Percentiles rank a stretch among this genome's conserved stretches.
These are phyloP conservation scores for Gobiocypris rarus DNA, from an alignment of 2,113 vertebrate species.

Conservation along the genomic window DNA sequence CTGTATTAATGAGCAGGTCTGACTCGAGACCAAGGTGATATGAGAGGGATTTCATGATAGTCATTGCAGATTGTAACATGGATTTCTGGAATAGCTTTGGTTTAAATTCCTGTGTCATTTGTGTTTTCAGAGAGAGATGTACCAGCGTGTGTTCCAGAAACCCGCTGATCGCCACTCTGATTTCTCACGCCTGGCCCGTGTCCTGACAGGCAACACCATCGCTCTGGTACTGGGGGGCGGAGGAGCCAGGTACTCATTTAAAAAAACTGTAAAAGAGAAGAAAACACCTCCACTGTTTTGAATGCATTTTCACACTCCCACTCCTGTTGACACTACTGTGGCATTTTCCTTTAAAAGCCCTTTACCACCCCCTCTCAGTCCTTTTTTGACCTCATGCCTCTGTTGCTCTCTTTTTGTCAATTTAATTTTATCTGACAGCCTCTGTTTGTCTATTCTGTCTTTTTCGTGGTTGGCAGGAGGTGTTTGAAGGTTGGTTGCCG, in stretches of 20 bases:
- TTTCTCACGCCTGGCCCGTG: slow-evolving; percentile 90
- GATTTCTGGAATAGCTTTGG: not conserved
- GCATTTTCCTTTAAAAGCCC: not conserved
- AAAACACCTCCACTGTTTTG: not conserved
- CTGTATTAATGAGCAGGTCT: not conserved
- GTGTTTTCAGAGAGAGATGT: slow-evolving; percentile 85
- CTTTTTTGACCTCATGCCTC: slow-evolving; percentile 36
- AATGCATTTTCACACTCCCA: not conserved
- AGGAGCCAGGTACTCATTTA: slow-evolving; percentile 30
- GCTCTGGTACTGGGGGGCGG: slow-evolving; percentile 92
- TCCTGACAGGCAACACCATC: slow-evolving; percentile 91
- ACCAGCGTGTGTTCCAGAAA: slow-evolving; percentile 87
- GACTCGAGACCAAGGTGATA: not conserved
- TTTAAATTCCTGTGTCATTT: not conserved
- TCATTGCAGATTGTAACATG: too few species aligned
- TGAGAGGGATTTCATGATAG: too few species aligned
- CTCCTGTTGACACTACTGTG: slow-evolving; percentile 33
- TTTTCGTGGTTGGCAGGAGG: slow-evolving; percentile 62
- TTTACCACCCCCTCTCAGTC: slow-evolving; percentile 4
- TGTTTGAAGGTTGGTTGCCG: slow-evolving; percentile 64
- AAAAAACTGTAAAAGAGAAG: not conserved
- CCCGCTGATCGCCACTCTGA: slow-evolving; percentile 87
- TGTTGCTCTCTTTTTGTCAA: slow-evolving; percentile 9
- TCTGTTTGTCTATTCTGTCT: slow-evolving; percentile 50
- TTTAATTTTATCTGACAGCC: slow-evolving; percentile 35